Evolutionary conservation across 2,888 invertebrate species (phyloP).

Genomic region (Lepidonotus clava): DNA sequence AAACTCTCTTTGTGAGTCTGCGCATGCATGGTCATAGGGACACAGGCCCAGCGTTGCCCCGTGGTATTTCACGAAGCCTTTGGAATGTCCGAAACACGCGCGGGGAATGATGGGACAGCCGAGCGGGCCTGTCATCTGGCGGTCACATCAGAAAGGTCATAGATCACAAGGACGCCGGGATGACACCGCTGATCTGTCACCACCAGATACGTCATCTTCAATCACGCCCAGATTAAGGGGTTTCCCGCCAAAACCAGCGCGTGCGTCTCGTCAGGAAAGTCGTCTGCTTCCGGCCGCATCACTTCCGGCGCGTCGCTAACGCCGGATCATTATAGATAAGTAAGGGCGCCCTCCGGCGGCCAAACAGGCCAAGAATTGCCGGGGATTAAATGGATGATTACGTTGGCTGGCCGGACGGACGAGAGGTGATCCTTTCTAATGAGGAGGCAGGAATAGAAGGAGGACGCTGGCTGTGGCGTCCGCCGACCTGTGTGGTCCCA

Average conservation of each 20-base stretch:
- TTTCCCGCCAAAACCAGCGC: slow-evolving; percentile 20
- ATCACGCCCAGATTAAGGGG: slow-evolving; percentile 25
- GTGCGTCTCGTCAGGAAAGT: background rate
- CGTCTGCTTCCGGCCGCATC: slow-evolving; percentile 46
- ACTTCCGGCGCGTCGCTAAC: slow-evolving; percentile 33
- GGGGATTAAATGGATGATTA: slow-evolving; percentile 34
- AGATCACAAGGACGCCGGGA: slow-evolving; percentile 28
- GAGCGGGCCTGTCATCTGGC: slow-evolving; percentile 3
- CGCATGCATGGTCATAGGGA: too few species aligned
- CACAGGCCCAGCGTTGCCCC: too few species aligned
- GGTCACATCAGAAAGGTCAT: slow-evolving; percentile 49
- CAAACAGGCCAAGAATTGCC: slow-evolving; percentile 42
- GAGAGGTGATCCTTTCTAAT: slow-evolving; percentile 19
- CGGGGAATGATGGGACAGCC: slow-evolving; percentile 10
- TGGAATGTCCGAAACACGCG: background rate
- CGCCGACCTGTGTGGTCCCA: slow-evolving; percentile 49
- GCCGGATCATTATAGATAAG: slow-evolving; percentile 54
- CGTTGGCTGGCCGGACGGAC: background rate
- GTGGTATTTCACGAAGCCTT: too few species aligned
- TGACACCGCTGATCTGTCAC: slow-evolving; percentile 50
- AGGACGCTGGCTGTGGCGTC: background rate
- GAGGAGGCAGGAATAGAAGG: background rate
- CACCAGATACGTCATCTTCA: slow-evolving; percentile 53
- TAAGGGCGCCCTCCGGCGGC: slow-evolving; percentile 8
- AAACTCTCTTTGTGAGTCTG: too few species aligned